Base-by-base conservation (phyloP, 64 coral and sea anemone genomes). In the Pachyseris speciosa region DNA sequence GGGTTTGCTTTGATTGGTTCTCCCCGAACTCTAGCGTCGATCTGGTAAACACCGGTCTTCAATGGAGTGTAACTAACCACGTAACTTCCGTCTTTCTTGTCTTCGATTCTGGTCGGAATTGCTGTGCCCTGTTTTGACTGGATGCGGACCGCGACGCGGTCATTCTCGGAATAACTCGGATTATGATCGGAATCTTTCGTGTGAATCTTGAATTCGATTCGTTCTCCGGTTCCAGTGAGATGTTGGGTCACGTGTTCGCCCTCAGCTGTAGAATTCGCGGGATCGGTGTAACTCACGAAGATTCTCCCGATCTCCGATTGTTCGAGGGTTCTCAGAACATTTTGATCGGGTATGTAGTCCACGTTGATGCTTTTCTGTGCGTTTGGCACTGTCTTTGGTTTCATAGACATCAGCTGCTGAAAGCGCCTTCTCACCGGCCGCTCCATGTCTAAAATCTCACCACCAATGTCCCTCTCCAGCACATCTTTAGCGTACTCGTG, bases 71-170 rank as follows among this genome's bases (percentile, higher is more conserved):
- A 92, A 27, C 80, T 89, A 1, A 93, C 50, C n/a, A 92, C 51
- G 32, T 93, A 96, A 75, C 57, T 93, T 22, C 94, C 94, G 67
- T 96, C 94, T 85, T 90, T 90, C 73, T 72, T 89, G 55, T 96
- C 73, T 26, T 93, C 91, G 27, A 96, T 76, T 32, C 88, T 87
- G 19, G 72, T 57, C 5, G 67, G 71, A 42, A 83, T 74, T 0
- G 37, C 42, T 11, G 65, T 59, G 25, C 91, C 91, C 57, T 84
- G 76, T 28, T 57, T 85, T 53, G 94, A 93, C 22, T 85, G 36
- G 13, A 96, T 79, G 42, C 36, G 49, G 2, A 74, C 91, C 17
- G 69, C 57, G 12, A 96, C 57, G 30, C 88, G 53, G 72, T 96
- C 94, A 51, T 75, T 74, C 53, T 96, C 94, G 19, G 90, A 96